Conservation (phyloP, 1,140 invertebrate species). For the Drosophila ambigua region DNA sequence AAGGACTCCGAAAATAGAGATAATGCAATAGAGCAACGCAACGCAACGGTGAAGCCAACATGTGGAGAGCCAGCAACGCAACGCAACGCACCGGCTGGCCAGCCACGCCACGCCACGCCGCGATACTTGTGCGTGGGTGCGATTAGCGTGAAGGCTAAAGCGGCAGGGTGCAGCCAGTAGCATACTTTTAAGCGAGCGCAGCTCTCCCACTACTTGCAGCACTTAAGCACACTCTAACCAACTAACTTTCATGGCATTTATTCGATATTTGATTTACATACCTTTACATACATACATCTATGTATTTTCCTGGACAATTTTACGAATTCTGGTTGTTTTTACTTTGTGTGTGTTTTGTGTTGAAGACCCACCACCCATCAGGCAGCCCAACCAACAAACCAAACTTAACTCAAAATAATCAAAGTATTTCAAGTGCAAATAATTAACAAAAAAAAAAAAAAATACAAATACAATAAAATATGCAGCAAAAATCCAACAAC, state of each 20-base stretch:
- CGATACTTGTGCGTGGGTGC: no score
- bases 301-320: constrained; percentile 28
- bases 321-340: constrained; percentile 37
- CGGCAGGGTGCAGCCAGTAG: not conserved
- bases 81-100: no score
- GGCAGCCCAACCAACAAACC: constrained; percentile 22
- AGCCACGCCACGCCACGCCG: no score
- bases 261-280: constrained; percentile 27
- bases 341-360: constrained; percentile 26
- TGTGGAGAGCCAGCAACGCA: no score
- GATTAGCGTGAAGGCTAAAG: no score
- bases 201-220: not conserved
- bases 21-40: no score
- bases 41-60: no score
- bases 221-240: no score
- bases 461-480: constrained; percentile 20
- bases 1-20: no score
- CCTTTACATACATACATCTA: constrained; percentile 2
- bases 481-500: constrained; percentile 53
- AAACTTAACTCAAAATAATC: constrained; percentile 4
- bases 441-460: not conserved
- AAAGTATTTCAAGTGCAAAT: constrained; percentile 24
- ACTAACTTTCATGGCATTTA: no score
- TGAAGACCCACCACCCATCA: constrained; percentile 37
- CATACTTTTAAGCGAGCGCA: constrained; percentile 33